phyloP scores from a whole-genome alignment of 1,140 invertebrate genomes.

The Apis florea region DNA sequence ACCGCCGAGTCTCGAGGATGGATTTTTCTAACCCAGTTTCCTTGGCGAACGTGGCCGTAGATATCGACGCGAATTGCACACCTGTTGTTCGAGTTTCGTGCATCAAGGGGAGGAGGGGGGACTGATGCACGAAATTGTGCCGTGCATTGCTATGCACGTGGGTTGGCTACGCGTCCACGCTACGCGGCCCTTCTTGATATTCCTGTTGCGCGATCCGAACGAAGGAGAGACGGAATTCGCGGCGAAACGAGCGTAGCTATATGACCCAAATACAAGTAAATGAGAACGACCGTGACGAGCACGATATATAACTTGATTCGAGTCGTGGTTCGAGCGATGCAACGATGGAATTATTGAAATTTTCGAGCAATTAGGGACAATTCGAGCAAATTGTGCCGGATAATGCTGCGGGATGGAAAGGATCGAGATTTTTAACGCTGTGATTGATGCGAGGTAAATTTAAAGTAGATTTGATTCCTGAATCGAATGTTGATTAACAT shows the following conservation, averaged over 20 bases:
- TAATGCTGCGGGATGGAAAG: not conserved
- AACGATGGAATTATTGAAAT: slow-evolving; percentile 36
- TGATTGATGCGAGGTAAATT: not conserved
- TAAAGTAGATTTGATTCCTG: not conserved
- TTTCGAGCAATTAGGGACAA: slow-evolving; percentile 45
- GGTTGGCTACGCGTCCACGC: not conserved
- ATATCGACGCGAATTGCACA: slow-evolving; percentile 33
- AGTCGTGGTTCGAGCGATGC: not conserved
- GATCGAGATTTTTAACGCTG: not conserved
- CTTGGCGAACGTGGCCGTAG: slow-evolving; percentile 46
- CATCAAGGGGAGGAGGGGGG: not conserved
- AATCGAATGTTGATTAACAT: not conserved
- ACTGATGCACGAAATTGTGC: slow-evolving; percentile 26
- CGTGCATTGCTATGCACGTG: too few species aligned
- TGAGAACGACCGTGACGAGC: slow-evolving; percentile 41
- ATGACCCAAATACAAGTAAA: slow-evolving; percentile 57
- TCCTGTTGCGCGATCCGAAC: slow-evolving; percentile 42
- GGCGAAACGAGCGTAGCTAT: slow-evolving; percentile 31
- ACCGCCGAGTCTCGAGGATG: slow-evolving; percentile 1
- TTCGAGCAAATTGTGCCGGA: not conserved
- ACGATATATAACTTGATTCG: slow-evolving; percentile 23
- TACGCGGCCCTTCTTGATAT: slow-evolving; percentile 49
- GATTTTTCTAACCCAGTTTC: slow-evolving; percentile 51
- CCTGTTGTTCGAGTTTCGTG: slow-evolving; percentile 52
- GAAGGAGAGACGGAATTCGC: slow-evolving; percentile 43